Evolutionary conservation across 2,113 vertebrate genomes (phyloP).

Genomic region (human): GRCh38 chr6:37406501-37407000

Average conservation of each 20-base stretch:
- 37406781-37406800: neutral
- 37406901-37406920: slow-evolving; percentile 16
- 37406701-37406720: neutral
- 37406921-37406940: slow-evolving; percentile 23
- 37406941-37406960: slow-evolving; percentile 26
- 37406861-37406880: slow-evolving; percentile 26
- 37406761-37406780: neutral
- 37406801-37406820: neutral
- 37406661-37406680: neutral
- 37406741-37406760: neutral
- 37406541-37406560: neutral
- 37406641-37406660: neutral
- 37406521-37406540: too few species aligned
- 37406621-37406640: neutral
- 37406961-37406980: slow-evolving; percentile 6
- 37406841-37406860: neutral
- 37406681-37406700: neutral
- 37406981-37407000: neutral
- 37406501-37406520: too few species aligned
- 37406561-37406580: slow-evolving; percentile 1
- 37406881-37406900: slow-evolving; percentile 33
- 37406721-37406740: neutral
- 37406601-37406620: slow-evolving; percentile 7
- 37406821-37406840: neutral
- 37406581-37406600: slow-evolving; percentile 32